Evolutionary conservation across 2,888 invertebrate genomes (phyloP).

Genomic region (Eupithecia centaureata): DNA sequence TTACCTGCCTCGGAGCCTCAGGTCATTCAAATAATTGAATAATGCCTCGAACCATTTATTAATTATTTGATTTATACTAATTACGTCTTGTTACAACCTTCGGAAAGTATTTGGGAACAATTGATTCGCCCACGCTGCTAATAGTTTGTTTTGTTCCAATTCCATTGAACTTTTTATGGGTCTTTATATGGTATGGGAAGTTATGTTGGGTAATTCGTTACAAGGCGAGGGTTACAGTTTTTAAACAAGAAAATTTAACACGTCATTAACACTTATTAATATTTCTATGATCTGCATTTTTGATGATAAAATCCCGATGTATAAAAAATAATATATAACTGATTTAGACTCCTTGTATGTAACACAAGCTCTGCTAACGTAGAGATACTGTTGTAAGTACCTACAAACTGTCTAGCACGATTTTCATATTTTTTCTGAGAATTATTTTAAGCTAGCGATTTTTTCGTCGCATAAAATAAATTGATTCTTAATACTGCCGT

Average conservation of each 20-base stretch:
- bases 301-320: too few relatives aligned
- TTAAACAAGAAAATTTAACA: background rate
- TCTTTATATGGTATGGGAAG: constrained; percentile 22
- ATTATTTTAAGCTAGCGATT: background rate
- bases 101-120: constrained; percentile 28
- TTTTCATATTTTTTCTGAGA: background rate
- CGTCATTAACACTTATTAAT: background rate
- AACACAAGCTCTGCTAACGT: background rate
- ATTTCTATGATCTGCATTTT: background rate
- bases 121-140: constrained; percentile 24
- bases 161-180: constrained; percentile 12
- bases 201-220: constrained; percentile 22
- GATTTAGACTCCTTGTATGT: too few relatives aligned
- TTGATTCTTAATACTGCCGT: background rate
- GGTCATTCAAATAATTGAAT: constrained; percentile 21
- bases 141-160: constrained; percentile 12
- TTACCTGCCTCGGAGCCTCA: constrained; percentile 10
- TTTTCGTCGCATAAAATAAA: background rate
- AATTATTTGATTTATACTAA: constrained; percentile 24
- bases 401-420: background rate
- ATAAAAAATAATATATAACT: background rate
- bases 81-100: constrained; percentile 27
- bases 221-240: background rate
- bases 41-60: constrained; percentile 18
- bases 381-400: too few relatives aligned